Percentiles rank a stretch among this genome's conserved stretches.
phyloP scores from a whole-genome alignment of 2,113 vertebrate genomes.

The Cyanocitta stelleri region DNA sequence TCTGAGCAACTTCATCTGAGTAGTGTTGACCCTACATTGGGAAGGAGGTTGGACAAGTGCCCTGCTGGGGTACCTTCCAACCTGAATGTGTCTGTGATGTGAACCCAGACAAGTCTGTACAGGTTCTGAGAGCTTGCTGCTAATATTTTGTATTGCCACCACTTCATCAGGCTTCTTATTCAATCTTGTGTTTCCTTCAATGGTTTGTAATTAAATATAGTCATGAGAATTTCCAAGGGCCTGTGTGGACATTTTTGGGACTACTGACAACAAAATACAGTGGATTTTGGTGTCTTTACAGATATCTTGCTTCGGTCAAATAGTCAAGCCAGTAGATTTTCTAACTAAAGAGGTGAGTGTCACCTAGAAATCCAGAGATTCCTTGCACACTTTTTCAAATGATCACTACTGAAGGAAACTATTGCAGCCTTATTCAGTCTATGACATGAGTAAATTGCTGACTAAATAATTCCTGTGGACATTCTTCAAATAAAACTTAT shows the following conservation, averaged over 20 bases:
- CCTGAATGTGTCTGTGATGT: neutral
- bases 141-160: neutral
- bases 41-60: neutral
- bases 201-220: neutral
- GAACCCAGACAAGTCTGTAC: neutral
- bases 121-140: neutral
- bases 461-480: neutral
- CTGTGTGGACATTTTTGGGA: neutral
- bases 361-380: neutral
- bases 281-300: neutral
- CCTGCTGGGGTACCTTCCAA: neutral
- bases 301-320: neutral
- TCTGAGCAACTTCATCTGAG: neutral
- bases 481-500: neutral
- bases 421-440: neutral
- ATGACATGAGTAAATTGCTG: neutral
- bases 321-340: neutral
- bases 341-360: neutral
- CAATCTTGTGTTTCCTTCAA: neutral
- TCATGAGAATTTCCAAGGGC: neutral
- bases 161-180: neutral
- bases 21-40: neutral
- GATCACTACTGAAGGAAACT: neutral
- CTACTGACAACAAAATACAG: neutral
- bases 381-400: neutral